Base-by-base conservation (phyloP, 2,888 invertebrate species). In the Phortica okadai region DNA sequence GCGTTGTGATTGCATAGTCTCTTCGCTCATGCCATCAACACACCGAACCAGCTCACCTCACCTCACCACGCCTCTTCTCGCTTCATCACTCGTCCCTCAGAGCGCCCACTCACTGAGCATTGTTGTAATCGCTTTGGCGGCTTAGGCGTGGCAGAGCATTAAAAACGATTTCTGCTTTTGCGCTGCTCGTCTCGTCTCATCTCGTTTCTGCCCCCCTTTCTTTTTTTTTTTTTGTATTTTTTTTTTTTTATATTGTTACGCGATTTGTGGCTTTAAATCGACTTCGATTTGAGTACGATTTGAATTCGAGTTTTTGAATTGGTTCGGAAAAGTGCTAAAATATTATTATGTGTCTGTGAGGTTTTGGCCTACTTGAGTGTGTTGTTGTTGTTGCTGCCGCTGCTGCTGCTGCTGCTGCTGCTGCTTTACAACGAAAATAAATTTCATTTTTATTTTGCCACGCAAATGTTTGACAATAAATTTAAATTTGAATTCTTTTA, bases 401-500 rank as follows among this genome's bases (percentile, higher is more conserved):
- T 64, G 64, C 41, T 41, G 42, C n/a, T 66, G n/a, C 41, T 64
- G 25, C 6, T 66, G 41, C 33, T 64, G 64, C 41, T 41, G 42
- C n/a, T 66, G n/a, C 41, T 66, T 25, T 41, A 41, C 66, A 41
- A 56, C 66, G 41, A 33, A 66, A 66, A 66, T 66, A 66, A 66
- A 66, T 66, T 66, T 66, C 41, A 66, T 66, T 66, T 66, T 66
- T 66, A 66, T 66, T 66, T 66, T 66, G 25, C 66, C 41, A 66
- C 66, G 66, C 66, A 66, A 66, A 66, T 66, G 66, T 66, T 66
- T 66, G 66, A 66, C 66, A 66, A 66, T 66, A 66, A 66, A 66
- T 66, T 66, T 66, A 66, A 66, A 66, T 66, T 66, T 66, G 41
- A 25, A 66, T 66, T 66, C 66, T 42, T 33, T 42, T 41, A 66